Evolutionary conservation across 64 coral and sea anemone genomes (phyloP), one percentile per base, ranked within the genome.

Genomic region (Acropora tenuis): DNA sequence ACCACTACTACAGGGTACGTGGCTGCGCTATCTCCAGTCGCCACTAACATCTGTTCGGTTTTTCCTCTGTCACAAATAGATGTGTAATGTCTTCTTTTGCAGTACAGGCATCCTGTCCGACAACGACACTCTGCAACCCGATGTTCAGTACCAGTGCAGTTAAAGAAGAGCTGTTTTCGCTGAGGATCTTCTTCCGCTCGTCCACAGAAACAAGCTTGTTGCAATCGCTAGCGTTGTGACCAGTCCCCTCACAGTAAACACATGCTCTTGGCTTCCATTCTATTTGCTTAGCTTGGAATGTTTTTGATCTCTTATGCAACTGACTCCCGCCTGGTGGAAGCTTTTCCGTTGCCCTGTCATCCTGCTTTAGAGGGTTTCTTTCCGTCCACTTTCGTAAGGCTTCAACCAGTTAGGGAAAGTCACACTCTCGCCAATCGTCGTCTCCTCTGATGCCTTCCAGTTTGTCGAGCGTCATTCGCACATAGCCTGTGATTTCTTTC

Each of bases 341-440:
- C 43, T 87, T 77, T 5, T 47, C 74, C 77, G 44, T 77, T 17
- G 69, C 30, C 48, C 17, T 40, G 78, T 18, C 19, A 16, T 16
- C 13, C 52, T 55, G 52, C 52, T 55, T 55, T 9, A 80, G 17
- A 80, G 76, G 93, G 52, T 94, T 94, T 72, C 82, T 52, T 19
- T 90, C 83, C 61, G 81, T 80, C 93, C 88, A 90, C 48, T 78
- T 79, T 11, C 66, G 61, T 5, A 94, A 59, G 43, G 88, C 81
- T 30, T 94, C 81, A 40, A 87, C 74, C 13, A 90, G 40, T 4
- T 90, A 30, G 1, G 66, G 84, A 63, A 94, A 90, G 9, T 73
- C 82, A 87, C 87, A 94, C 15, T 89, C 87, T 50, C 89, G 79
- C 92, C 80, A 89, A 20, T 85, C 45, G 7, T 89, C 73, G 45